A percentile compares a stretch with the other conserved stretches of the same genome.
phyloP scores from a whole-genome alignment of 2,113 vertebrate species.

The Chaetodon trifascialis region DNA sequence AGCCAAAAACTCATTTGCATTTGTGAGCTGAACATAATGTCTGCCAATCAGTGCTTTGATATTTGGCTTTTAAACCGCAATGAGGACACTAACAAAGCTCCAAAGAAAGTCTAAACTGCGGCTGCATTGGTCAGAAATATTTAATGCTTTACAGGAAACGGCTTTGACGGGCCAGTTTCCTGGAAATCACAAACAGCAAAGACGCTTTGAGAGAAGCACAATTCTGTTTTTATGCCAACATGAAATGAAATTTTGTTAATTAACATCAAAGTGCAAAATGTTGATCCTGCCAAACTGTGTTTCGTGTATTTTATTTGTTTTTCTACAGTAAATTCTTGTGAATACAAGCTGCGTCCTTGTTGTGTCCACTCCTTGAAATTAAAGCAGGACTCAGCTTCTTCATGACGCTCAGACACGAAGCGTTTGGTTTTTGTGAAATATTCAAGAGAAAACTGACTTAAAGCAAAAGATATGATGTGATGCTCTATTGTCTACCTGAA shows the following conservation, averaged over 20 bases:
- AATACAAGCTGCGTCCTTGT: not conserved
- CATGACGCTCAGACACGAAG: not conserved
- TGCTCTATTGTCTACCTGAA: not conserved
- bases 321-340: not conserved
- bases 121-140: not conserved
- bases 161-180: not conserved
- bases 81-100: not conserved
- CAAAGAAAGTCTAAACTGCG: not conserved
- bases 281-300: not conserved
- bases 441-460: not conserved
- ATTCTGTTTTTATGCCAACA: not conserved
- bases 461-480: not conserved
- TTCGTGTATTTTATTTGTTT: not conserved
- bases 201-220: not conserved
- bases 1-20: not conserved
- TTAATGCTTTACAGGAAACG: not conserved
- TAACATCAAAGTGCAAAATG: not conserved
- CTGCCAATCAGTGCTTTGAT: not conserved
- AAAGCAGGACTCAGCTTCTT: not conserved
- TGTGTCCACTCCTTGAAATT: not conserved
- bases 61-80: not conserved
- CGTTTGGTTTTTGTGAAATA: not conserved
- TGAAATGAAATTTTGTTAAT: not conserved
- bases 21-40: not conserved
- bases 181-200: not conserved